These are phyloP conservation scores for Rhyzopertha dominica DNA, from an alignment of 1,140 invertebrate genomes.

Conservation along the genomic window DNA sequence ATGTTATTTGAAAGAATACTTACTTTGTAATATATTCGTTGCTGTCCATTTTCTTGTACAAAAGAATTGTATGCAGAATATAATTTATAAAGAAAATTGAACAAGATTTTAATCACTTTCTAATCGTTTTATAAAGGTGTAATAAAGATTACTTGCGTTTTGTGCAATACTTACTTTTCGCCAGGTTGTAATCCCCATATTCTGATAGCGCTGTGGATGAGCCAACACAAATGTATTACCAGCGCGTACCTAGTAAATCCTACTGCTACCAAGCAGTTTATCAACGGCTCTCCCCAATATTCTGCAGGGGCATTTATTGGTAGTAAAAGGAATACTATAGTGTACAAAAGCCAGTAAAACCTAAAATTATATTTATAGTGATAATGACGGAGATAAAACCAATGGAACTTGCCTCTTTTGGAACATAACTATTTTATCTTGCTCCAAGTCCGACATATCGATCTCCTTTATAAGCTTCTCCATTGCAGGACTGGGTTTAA, in stretches of 20 bases:
- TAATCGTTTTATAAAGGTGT: constrained; percentile 3
- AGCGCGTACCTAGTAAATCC: constrained; percentile 62
- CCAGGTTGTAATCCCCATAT: constrained; percentile 66
- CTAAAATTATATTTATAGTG: constrained; percentile 46
- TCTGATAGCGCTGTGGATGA: constrained; percentile 63
- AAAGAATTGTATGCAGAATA: too few relatives aligned
- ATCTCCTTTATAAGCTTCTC: constrained; percentile 63
- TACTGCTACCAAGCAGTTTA: constrained; percentile 56
- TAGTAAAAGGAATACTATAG: constrained; percentile 60
- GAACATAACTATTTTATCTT: constrained; percentile 78
- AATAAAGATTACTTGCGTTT: background rate
- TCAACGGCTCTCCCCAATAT: constrained; percentile 65
- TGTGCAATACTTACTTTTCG: constrained; percentile 57
- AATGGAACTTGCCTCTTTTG: constrained; percentile 62
- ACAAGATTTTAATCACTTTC: constrained; percentile 4
- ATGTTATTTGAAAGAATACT: too few relatives aligned
- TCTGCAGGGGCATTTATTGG: constrained; percentile 68
- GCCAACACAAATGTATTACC: constrained; percentile 56
- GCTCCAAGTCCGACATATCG: constrained; percentile 81
- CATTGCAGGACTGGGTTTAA: constrained; percentile 66
- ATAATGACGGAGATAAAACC: background rate
- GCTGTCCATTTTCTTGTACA: too few relatives aligned
- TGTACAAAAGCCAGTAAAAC: constrained; percentile 65
- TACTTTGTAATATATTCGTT: too few relatives aligned
- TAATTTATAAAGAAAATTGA: constrained; percentile 11